Base-by-base conservation (phyloP, 2,797 vertebrate genomes). In the Mycteria americana region DNA sequence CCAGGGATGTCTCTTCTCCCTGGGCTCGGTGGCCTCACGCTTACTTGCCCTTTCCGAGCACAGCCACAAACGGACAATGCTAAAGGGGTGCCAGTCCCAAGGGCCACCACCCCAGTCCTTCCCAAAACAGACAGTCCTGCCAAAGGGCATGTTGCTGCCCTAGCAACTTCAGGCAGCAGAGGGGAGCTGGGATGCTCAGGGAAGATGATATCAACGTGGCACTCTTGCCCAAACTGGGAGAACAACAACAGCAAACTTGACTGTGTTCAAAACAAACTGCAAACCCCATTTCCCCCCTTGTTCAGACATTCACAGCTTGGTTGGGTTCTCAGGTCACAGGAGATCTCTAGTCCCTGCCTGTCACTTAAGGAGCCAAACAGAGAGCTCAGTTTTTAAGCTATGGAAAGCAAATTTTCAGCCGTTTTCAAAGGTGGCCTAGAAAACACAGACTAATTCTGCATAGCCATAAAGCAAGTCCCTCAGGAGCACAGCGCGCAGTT, bases 401-500 rank as follows among this genome's bases (percentile, higher is more conserved):
- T 0, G 18, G 77, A 95, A 92, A 95, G 89, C 19, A 85, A 95
- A 94, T 93, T 89, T 91, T 79, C 59, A 82, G 53, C 39, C 1
- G 0, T 86, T 91, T 92, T 84, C 76, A 84, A 54, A 93, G 77
- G 57, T 83, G 95, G 85, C 94, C 95, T 95, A 94, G 88, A 96
- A 95, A 97, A 77, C 51, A 86, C 33, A 77, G 81, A 68, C 64
- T 92, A 95, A 95, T 93, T 93, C 90, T 87, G 77, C 83, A 73
- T 7, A 95, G 64, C 45, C 37, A 43, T 85, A 77, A 92, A 80
- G 59, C 2, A 1, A 82, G 51, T 65, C 80, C 60, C 90, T 82
- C 77, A 67, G 69, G 83, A 93, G 65, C 33, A 54, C 25, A 69
- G 69, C 13, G 28, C 0, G 0, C 31, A 33, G 65, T 43, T 78